These are phyloP conservation scores for Mantis religiosa DNA, from an alignment of 2,888 invertebrate genomes.

Conservation along the genomic window DNA sequence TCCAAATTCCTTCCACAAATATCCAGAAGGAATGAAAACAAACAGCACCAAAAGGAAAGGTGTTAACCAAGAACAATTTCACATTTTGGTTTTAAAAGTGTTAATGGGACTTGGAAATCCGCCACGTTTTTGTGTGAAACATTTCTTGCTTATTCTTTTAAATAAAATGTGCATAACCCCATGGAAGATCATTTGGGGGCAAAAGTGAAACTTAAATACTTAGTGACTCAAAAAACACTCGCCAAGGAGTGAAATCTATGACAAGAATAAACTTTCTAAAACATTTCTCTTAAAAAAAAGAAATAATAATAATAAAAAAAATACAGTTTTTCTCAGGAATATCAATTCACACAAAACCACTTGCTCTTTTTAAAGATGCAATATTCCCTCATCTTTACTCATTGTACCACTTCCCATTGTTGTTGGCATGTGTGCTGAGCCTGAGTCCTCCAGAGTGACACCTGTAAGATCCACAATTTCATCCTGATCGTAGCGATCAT, in stretches of 20 bases:
- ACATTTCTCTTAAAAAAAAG: background rate
- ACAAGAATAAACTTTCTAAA: background rate
- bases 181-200: background rate
- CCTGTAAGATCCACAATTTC: constrained; percentile 86
- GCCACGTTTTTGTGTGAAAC: background rate
- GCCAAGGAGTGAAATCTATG: background rate
- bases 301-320: background rate
- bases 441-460: constrained; percentile 55
- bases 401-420: background rate
- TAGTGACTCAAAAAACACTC: background rate
- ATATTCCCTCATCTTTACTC: constrained; percentile 11
- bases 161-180: background rate
- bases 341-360: background rate
- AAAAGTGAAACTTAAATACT: background rate
- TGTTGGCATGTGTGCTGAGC: constrained; percentile 19
- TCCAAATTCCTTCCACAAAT: background rate
- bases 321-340: background rate
- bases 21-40: background rate
- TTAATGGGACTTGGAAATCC: background rate
- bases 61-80: background rate
- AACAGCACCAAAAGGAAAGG: background rate
- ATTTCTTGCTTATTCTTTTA: background rate
- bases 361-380: constrained; percentile 11
- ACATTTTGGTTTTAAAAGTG: background rate
- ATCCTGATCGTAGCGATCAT: constrained; percentile 68